phyloP scores from a whole-genome alignment of 2,888 invertebrate genomes.

The Erebia ligea region DNA sequence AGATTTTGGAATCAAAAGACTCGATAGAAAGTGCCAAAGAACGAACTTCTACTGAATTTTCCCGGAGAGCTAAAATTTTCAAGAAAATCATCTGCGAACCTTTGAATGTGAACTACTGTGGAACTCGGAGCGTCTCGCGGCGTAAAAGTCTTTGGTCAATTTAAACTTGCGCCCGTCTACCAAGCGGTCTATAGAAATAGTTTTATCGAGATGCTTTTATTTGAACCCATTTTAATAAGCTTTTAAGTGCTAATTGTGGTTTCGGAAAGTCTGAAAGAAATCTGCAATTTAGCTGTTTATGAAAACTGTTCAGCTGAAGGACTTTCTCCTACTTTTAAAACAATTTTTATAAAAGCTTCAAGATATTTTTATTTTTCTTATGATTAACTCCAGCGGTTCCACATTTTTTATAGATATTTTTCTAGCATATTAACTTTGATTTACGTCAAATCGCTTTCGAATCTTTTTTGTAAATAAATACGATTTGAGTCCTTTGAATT shows the following conservation, averaged over 20 bases:
- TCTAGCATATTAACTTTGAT: neutral
- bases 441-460: neutral
- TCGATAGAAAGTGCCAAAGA: conserved; percentile 8
- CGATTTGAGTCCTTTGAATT: neutral
- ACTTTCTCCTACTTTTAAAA: neutral
- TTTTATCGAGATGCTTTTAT: conserved; percentile 26
- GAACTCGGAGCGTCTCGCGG: conserved; percentile 32
- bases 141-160: conserved; percentile 57
- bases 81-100: conserved; percentile 45
- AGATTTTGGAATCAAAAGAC: conserved; percentile 16
- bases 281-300: conserved; percentile 6
- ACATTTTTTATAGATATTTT: neutral
- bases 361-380: neutral
- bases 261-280: neutral
- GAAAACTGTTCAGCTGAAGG: neutral
- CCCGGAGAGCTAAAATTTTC: conserved; percentile 35
- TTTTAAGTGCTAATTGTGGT: conserved; percentile 17
- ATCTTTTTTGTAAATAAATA: conserved; percentile 6
- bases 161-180: conserved; percentile 53
- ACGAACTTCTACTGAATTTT: conserved; percentile 23
- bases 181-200: conserved; percentile 28
- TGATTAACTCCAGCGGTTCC: neutral
- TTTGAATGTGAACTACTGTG: conserved; percentile 46
- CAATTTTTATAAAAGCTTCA: neutral
- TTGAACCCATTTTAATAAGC: neutral